Percentiles rank a stretch among this genome's conserved stretches.
Conservation (phyloP, 2,113 vertebrate species). For the Cyanoramphus novaezelandiae region DNA sequence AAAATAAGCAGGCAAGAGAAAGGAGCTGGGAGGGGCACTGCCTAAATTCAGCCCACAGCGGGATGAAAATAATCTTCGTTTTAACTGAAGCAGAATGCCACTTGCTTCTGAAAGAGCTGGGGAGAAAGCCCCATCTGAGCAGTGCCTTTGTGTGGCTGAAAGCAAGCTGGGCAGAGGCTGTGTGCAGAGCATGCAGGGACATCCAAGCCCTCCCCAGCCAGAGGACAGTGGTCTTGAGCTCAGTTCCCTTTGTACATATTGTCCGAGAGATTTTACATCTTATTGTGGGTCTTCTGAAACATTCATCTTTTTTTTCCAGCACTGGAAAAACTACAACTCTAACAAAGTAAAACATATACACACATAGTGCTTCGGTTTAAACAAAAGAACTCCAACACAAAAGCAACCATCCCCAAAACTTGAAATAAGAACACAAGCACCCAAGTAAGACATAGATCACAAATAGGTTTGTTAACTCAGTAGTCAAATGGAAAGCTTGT, state of each 20-base stretch:
- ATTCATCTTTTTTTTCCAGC: neutral
- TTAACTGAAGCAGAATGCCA: neutral
- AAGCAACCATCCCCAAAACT: neutral
- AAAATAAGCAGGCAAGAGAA: neutral
- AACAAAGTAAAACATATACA: neutral
- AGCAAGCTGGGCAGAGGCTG: neutral
- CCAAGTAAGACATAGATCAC: neutral
- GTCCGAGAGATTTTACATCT: neutral
- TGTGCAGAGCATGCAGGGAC: fast-evolving
- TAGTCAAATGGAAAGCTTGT: neutral
- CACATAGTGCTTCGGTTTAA: neutral
- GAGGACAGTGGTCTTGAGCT: fast-evolving
- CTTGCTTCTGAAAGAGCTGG: neutral
- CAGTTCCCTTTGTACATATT: neutral
- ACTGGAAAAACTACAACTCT: neutral
- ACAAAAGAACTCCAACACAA: neutral
- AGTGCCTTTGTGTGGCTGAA: neutral
- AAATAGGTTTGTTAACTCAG: neutral
- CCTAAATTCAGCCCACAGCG: neutral
- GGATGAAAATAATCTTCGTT: neutral
- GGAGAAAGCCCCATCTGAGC: neutral
- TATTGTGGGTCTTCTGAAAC: neutral
- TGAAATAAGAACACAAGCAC: neutral
- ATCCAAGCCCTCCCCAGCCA: too few species aligned
- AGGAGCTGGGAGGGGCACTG: neutral